Conservation (phyloP, 2,888 invertebrate genomes). For the Stenotaenia linearis region DNA sequence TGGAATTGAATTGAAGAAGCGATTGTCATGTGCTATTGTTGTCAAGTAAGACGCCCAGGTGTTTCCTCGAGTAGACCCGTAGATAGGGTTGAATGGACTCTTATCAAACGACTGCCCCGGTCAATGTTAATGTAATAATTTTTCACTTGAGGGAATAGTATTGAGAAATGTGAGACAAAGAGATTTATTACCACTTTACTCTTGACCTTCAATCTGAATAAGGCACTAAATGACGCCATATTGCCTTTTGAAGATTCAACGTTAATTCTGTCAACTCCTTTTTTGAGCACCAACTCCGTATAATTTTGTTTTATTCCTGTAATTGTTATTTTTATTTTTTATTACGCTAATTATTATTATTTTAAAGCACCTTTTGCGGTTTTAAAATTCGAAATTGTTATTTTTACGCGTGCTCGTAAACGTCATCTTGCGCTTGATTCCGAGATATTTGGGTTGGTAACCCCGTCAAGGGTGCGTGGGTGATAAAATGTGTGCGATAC, state of each 20-base stretch:
- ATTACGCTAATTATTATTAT: not conserved
- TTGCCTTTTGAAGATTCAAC: not conserved
- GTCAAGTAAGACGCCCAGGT: conserved; percentile 7
- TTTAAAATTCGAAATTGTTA: not conserved
- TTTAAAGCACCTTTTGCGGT: not conserved
- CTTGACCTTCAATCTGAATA: conserved; percentile 26
- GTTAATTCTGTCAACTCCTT: not conserved
- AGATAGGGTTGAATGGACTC: conserved; percentile 13
- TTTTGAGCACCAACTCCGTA: not conserved
- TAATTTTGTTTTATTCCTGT: not conserved
- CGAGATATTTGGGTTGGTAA: conserved; percentile 4
- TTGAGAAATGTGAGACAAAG: conserved; percentile 17
- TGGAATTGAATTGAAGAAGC: not conserved
- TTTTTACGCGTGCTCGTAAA: not conserved
- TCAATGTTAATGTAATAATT: conserved; percentile 26
- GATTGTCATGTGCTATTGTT: conserved; percentile 9
- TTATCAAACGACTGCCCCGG: conserved; percentile 26
- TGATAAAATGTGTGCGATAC: conserved; percentile 2
- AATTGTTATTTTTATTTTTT: not conserved
- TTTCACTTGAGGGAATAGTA: conserved; percentile 26
- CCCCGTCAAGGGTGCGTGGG: conserved; percentile 16
- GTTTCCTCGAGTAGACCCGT: not conserved
- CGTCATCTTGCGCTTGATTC: not conserved
- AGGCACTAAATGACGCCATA: conserved; percentile 19
- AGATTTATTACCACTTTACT: conserved; percentile 12